These are phyloP conservation scores for Adineta ricciae DNA, from an alignment of 2,888 invertebrate genomes.

Conservation along the genomic window DNA sequence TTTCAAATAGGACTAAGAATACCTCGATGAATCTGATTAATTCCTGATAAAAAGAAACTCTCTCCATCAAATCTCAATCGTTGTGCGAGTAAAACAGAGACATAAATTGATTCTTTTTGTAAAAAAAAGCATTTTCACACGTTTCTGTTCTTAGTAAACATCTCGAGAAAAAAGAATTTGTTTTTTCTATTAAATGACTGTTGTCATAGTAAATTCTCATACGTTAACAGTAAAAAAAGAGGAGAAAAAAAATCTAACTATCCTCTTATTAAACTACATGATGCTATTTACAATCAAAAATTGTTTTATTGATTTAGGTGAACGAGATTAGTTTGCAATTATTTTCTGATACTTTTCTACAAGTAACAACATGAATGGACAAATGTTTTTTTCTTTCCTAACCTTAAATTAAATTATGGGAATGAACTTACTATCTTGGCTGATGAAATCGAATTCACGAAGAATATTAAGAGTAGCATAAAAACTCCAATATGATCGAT, in stretches of 20 bases:
- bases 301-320: no score
- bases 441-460: neutral
- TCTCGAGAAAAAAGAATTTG: neutral
- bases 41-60: no score
- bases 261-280: no score
- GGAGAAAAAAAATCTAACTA: no score
- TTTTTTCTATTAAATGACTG: neutral
- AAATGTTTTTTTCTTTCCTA: no score
- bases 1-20: neutral
- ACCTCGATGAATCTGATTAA: no score
- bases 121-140: neutral
- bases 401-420: no score
- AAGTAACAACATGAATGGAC: no score
- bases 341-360: no score
- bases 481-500: conserved; percentile 16
- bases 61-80: neutral
- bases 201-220: neutral
- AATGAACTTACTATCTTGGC: neutral
- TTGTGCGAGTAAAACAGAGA: neutral
- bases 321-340: no score
- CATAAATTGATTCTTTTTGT: neutral
- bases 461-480: neutral
- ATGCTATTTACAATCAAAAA: no score
- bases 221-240: neutral
- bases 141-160: neutral